phyloP scores from a whole-genome alignment of 2,797 vertebrate species.

The Tachyglossus aculeatus region DNA sequence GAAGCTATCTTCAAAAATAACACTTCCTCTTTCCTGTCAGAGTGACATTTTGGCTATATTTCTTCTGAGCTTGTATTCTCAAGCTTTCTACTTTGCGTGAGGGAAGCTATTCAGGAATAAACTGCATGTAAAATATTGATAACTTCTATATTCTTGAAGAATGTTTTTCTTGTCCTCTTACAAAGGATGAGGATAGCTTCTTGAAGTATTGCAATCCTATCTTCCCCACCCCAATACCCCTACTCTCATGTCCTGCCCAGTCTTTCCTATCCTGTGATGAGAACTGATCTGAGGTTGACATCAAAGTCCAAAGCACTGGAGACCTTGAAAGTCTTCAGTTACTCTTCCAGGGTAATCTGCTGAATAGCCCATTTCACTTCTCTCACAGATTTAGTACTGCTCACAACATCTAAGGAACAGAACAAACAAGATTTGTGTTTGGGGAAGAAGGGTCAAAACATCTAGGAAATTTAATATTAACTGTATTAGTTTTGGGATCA shows the following conservation, averaged over 20 bases:
- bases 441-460: neutral
- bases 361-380: neutral
- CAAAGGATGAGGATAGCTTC: neutral
- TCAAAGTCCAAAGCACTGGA: neutral
- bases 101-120: constrained; percentile 24
- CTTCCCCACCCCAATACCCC: too few relatives aligned
- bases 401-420: constrained; percentile 14
- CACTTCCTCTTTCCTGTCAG: constrained; percentile 27
- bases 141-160: constrained; percentile 15
- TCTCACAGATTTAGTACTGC: neutral
- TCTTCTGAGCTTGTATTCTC: constrained; percentile 2
- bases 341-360: too few relatives aligned
- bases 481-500: neutral
- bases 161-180: neutral
- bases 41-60: constrained; percentile 21
- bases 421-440: neutral
- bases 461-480: constrained; percentile 9
- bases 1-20: constrained; percentile 37
- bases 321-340: too few relatives aligned
- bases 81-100: constrained; percentile 4
- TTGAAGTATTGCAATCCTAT: constrained; percentile 4
- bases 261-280: neutral
- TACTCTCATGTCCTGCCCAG: neutral
- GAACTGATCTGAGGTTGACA: neutral
- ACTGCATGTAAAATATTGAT: neutral